Conservation (phyloP, 2,888 invertebrate genomes). For the Sinopyrophorus schimmeli region DNA sequence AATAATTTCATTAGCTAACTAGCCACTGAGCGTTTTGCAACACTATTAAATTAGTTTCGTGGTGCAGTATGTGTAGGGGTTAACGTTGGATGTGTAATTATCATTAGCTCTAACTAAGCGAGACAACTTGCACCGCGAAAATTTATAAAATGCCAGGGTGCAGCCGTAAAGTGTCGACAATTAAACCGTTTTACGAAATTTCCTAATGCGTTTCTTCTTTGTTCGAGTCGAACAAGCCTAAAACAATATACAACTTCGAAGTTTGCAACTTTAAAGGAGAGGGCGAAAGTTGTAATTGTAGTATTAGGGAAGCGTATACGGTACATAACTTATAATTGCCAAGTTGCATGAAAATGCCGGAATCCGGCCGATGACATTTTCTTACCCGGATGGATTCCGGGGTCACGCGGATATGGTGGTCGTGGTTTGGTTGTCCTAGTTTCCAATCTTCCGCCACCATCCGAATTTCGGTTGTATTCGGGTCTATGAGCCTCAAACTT, state of each 20-base stretch:
- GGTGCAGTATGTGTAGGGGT: neutral
- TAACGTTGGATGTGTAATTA: slow-evolving; percentile 2
- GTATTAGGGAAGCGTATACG: slow-evolving; percentile 10
- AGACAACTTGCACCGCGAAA: no score
- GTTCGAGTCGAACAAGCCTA: no score
- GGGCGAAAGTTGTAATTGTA: slow-evolving; percentile 13
- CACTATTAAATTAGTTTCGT: no score
- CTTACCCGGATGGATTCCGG: slow-evolving; percentile 35
- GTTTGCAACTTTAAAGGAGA: slow-evolving; percentile 6
- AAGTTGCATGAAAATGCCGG: slow-evolving; percentile 25
- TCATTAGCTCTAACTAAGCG: slow-evolving; percentile 6
- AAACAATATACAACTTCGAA: slow-evolving; percentile 2
- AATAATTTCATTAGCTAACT: no score
- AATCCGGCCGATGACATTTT: slow-evolving; percentile 23
- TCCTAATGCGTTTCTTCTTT: no score
- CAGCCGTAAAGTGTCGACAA: no score
- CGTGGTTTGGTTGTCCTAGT: slow-evolving; percentile 35
- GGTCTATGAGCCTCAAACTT: slow-evolving; percentile 66
- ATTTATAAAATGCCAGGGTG: no score
- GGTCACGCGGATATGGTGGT: slow-evolving; percentile 31
- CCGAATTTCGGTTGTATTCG: slow-evolving; percentile 58
- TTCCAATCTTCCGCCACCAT: slow-evolving; percentile 57
- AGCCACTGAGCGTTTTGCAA: no score
- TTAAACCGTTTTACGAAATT: no score
- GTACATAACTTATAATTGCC: slow-evolving; percentile 24